A percentile compares a stretch with the other conserved stretches of the same genome.
phyloP scores from a whole-genome alignment of 1,140 invertebrate species.

The Contarinia nasturtii region DNA sequence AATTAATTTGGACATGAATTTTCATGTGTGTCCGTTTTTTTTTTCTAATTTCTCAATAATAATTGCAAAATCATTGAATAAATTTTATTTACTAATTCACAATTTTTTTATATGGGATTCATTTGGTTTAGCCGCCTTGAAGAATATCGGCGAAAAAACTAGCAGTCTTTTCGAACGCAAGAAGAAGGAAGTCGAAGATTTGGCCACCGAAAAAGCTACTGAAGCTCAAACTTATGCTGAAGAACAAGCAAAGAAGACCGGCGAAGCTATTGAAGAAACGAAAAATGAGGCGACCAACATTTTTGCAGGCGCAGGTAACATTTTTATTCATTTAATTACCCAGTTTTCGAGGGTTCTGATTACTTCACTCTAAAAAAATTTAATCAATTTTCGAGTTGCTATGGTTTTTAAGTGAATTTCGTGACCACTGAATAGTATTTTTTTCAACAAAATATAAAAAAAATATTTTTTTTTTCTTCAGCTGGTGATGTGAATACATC shows the following conservation, averaged over 20 bases:
- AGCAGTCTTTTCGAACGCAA: slow-evolving; percentile 36
- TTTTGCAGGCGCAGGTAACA: slow-evolving; percentile 25
- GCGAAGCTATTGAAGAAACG: slow-evolving; percentile 28
- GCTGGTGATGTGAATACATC: slow-evolving; percentile 20
- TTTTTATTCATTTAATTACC: neutral
- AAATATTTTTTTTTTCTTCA: slow-evolving; percentile 5
- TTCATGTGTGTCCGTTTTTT: no score
- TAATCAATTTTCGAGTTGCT: neutral
- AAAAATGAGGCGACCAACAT: slow-evolving; percentile 28
- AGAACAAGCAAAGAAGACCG: slow-evolving; percentile 36
- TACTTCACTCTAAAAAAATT: neutral
- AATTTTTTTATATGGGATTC: neutral
- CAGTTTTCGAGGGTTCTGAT: neutral
- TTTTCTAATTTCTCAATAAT: no score
- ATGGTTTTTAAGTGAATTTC: neutral
- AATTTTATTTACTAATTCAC: no score
- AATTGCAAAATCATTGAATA: no score
- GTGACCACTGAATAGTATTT: neutral
- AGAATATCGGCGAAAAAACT: slow-evolving; percentile 38
- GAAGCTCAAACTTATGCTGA: slow-evolving; percentile 32
- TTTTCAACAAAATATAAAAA: neutral
- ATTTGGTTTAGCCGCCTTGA: slow-evolving; percentile 29
- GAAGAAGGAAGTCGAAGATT: slow-evolving; percentile 36
- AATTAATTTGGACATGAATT: no score
- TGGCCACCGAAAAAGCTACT: slow-evolving; percentile 32